Base-by-base conservation (phyloP, 2,113 vertebrate genomes). In the Solenodon paradoxus region DNA sequence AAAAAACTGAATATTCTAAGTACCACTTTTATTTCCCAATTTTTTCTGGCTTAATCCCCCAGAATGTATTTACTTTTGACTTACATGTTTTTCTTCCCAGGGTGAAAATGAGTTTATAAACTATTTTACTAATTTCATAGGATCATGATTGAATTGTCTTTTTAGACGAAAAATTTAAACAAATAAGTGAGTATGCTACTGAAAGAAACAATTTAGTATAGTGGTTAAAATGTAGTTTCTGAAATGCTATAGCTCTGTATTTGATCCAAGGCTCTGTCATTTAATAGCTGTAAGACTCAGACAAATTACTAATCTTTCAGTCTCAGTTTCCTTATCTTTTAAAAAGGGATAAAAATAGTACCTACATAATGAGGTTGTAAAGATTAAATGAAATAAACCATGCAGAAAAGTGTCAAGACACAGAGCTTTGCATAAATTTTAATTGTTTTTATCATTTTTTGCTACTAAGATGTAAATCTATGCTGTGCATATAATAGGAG, bases 361-460 rank as follows among this genome's bases (percentile, higher is more conserved):
- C 26, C 49, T 49, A 63, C 1, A 83, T 53, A 16, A 17, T n/a
- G 24, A 92, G 71, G 19, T 40, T 89, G 10, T 59, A 88, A 96
- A 87, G 71, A 78, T 79, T 47, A 95, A 78, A 92, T 66, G 81
- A 88, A 95, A 87, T 77, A 82, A 92, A 88, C n/a, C 53, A 72
- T 9, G 9, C 10, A 88, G 26, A 91, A 84, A 95, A 63, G 22
- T 93, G 38, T 13, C 78, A 86, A n/a, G 17, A 66, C 11, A 89
- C 38, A 87, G 35, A 75, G 59, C 69, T 51, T 84, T 64, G 35
- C 24, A 68, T 42, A 95, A 74, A 80, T 74, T 61, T 77, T 72
- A 74, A 45, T 1, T 85, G 53, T n/a, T 80, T 7, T 42, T 75
- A 63, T 42, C 32, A 40, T 71, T 30, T 79, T 68, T 74, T 68